These are phyloP conservation scores for Stenolophus ochropezus DNA, from an alignment of 2,888 invertebrate species.

Conservation along the genomic window DNA sequence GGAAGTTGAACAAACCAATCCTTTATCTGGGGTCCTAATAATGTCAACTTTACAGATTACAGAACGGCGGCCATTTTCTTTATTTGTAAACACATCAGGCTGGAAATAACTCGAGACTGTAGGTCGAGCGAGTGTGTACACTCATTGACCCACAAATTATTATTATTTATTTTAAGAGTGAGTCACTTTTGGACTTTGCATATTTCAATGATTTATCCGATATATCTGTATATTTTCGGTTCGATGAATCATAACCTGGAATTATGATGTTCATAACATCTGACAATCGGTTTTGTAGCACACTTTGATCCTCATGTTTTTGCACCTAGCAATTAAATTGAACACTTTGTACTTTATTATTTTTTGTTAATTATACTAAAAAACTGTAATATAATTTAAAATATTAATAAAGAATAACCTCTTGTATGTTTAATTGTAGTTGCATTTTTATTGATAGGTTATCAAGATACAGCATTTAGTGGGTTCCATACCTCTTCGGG, in stretches of 20 bases:
- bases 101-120: conserved; percentile 7
- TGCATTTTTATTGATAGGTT: too few species aligned
- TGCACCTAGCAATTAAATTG: too few species aligned
- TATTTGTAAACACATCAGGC: conserved; percentile 14
- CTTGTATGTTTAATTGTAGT: too few species aligned
- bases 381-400: too few species aligned
- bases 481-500: too few species aligned
- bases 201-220: conserved; percentile 15
- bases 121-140: conserved; percentile 10
- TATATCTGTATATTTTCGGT: conserved; percentile 1
- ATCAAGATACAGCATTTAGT: too few species aligned
- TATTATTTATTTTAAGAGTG: conserved; percentile 32
- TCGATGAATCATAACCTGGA: not conserved
- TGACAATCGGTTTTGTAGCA: not conserved
- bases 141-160: conserved; percentile 32
- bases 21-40: conserved; percentile 6
- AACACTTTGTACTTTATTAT: too few species aligned
- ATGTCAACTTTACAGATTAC: conserved; percentile 15
- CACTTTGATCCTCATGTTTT: too few species aligned
- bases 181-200: conserved; percentile 43
- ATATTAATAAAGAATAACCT: too few species aligned
- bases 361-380: too few species aligned
- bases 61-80: not conserved
- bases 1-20: conserved; percentile 13
- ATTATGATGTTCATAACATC: not conserved